Conservation (phyloP, 2,888 invertebrate genomes). For the Tenthredo amoena region DNA sequence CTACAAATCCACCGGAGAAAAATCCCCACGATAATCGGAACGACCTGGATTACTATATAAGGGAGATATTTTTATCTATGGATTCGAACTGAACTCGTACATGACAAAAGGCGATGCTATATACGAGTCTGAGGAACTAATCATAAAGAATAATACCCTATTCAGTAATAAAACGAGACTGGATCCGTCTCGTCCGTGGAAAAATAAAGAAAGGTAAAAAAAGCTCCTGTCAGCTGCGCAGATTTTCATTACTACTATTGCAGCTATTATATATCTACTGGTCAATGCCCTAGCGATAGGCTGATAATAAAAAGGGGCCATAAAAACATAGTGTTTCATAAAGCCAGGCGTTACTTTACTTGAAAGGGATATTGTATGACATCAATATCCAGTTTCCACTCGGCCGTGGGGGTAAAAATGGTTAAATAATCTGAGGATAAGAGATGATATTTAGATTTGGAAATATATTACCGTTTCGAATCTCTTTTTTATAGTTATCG, state of each 20-base stretch:
- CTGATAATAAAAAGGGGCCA: neutral
- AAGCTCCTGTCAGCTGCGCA: neutral
- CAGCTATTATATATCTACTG: neutral
- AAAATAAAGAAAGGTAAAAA: neutral
- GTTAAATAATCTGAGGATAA: neutral
- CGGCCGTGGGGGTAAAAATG: neutral
- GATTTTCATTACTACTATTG: neutral
- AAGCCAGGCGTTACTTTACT: neutral
- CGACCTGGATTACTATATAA: neutral
- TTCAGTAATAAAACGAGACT: neutral
- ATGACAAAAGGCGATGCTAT: neutral
- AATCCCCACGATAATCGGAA: neutral
- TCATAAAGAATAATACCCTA: slow-evolving; percentile 6
- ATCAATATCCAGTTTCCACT: neutral
- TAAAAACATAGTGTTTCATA: slow-evolving; percentile 9
- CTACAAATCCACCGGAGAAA: neutral
- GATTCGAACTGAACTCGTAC: neutral
- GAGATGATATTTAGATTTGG: neutral
- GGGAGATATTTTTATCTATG: neutral
- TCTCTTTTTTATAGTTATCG: neutral
- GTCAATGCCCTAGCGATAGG: neutral
- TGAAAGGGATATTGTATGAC: neutral
- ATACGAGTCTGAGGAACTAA: neutral
- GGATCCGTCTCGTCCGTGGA: neutral
- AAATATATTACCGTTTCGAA: neutral